A percentile compares a stretch with the other conserved stretches of the same genome.
These are phyloP conservation scores for Paguma larvata DNA, from an alignment of 2,797 vertebrate species.

Conservation along the genomic window DNA sequence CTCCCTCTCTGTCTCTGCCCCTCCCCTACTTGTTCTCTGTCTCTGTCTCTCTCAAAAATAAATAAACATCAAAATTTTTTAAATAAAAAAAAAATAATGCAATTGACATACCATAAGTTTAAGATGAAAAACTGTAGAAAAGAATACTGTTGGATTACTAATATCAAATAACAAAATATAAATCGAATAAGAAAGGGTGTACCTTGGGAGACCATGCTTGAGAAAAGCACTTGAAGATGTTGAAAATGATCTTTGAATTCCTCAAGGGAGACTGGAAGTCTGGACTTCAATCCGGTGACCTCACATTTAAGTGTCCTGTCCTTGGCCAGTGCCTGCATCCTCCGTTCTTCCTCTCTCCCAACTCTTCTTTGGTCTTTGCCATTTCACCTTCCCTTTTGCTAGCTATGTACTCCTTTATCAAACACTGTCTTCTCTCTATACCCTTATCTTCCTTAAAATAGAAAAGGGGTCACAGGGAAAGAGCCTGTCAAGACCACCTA, in stretches of 20 bases:
- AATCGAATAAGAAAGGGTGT: not conserved
- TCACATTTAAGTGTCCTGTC: not conserved
- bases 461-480: not conserved
- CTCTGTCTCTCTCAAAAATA: too few relatives aligned
- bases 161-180: not conserved
- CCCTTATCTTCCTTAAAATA: not conserved
- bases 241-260: not conserved
- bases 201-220: not conserved
- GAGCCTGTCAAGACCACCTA: not conserved
- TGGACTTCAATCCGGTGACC: not conserved
- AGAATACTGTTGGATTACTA: not conserved
- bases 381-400: not conserved
- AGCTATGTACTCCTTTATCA: not conserved
- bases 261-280: not conserved
- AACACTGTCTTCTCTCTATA: not conserved
- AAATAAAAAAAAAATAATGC: not conserved
- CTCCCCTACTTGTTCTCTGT: accelerated
- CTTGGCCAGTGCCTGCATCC: not conserved
- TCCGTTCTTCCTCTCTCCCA: not conserved
- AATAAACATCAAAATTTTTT: too few relatives aligned
- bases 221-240: not conserved
- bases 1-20: too few relatives aligned
- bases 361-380: not conserved
- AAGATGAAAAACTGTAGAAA: constrained; percentile 12
- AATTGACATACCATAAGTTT: not conserved